phyloP scores from a whole-genome alignment of 2,113 vertebrate genomes.

The Pteropus alecto region DNA sequence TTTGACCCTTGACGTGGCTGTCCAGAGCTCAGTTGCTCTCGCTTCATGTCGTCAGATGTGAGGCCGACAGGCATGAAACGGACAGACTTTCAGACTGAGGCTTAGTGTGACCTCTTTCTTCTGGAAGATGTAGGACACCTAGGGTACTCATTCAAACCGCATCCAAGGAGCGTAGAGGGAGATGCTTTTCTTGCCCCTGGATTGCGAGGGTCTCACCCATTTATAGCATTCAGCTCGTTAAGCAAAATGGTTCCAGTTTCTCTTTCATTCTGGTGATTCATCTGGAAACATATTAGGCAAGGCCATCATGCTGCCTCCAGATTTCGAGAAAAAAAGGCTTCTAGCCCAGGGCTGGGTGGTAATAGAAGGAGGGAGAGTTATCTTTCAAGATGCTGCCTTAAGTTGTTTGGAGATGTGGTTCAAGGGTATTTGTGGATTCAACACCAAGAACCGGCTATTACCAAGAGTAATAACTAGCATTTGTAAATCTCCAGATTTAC shows the following conservation, averaged over 20 bases:
- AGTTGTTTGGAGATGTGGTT: conserved; percentile 23
- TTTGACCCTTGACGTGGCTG: background rate
- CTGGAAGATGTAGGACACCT: background rate
- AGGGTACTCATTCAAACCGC: rapidly evolving
- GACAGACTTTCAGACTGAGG: background rate
- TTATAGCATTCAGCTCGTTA: background rate
- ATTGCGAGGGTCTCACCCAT: background rate
- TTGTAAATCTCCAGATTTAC: conserved; percentile 53
- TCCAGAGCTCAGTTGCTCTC: background rate
- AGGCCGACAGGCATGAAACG: background rate
- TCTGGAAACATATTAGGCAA: background rate
- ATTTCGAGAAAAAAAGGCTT: background rate
- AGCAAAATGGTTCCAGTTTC: background rate
- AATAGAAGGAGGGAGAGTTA: background rate
- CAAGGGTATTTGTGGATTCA: conserved; percentile 33
- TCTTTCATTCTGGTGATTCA: conserved; percentile 33
- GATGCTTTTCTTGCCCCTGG: background rate
- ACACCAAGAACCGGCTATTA: conserved; percentile 25
- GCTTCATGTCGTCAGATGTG: background rate
- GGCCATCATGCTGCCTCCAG: background rate
- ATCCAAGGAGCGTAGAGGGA: background rate
- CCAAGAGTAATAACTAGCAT: conserved; percentile 27
- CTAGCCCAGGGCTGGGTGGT: background rate
- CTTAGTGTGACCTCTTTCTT: background rate
- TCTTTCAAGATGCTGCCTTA: background rate